Conservation (phyloP, 2,888 invertebrate genomes). For the Phania funesta region DNA sequence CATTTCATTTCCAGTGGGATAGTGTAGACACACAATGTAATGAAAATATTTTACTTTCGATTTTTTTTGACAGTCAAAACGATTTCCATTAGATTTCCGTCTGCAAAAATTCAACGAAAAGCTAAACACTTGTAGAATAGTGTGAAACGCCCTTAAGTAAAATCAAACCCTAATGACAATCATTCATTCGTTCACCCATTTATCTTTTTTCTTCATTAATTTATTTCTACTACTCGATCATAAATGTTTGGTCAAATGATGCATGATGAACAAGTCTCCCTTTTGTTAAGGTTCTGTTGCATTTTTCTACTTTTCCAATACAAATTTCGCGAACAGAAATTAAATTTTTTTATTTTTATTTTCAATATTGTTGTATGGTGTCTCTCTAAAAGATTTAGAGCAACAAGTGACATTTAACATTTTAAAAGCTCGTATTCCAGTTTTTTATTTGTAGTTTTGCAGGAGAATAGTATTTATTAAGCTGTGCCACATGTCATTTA, state of each 20-base stretch:
- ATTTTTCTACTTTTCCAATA: not conserved
- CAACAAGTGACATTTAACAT: constrained; percentile 36
- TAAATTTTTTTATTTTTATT: constrained; percentile 2
- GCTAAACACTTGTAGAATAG: no score
- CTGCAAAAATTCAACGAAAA: no score
- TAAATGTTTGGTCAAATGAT: constrained; percentile 37
- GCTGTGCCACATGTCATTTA: constrained; percentile 48
- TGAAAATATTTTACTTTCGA: no score
- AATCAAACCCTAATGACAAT: constrained; percentile 54
- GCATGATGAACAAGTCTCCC: constrained; percentile 29
- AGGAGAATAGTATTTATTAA: constrained; percentile 36
- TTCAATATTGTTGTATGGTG: not conserved
- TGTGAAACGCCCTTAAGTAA: no score
- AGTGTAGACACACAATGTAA: no score
- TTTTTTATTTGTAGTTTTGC: constrained; percentile 17
- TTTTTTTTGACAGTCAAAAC: no score
- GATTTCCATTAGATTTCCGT: no score
- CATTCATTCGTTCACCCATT: constrained; percentile 32
- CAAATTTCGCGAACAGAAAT: constrained; percentile 58
- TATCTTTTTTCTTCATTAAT: constrained; percentile 11
- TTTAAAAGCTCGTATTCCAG: not conserved
- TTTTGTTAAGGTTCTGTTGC: not conserved
- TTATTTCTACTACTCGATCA: constrained; percentile 14
- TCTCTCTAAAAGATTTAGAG: constrained; percentile 9
- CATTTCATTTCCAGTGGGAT: no score